A percentile compares a stretch with the other conserved stretches of the same genome.
These are phyloP conservation scores for Tadarida brasiliensis DNA, from an alignment of 2,797 vertebrate species.

Conservation along the genomic window DNA sequence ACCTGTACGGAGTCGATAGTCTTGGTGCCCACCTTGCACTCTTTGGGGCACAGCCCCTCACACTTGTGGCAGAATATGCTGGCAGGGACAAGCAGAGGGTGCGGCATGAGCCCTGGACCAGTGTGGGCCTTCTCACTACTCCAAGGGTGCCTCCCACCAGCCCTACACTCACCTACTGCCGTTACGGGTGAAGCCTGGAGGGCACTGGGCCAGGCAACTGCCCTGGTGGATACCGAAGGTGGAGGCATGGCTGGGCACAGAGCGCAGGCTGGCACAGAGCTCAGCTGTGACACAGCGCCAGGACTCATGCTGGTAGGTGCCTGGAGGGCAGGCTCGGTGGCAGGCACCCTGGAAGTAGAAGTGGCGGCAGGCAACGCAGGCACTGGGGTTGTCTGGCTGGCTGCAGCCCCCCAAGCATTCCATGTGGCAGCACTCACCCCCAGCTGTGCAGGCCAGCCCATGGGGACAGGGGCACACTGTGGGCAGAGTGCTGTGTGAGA, in stretches of 20 bases:
- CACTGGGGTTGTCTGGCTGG: constrained; percentile 79
- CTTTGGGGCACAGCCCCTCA: constrained; percentile 90
- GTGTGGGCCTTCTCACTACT: not conserved
- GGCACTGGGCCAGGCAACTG: constrained; percentile 89
- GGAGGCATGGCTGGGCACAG: constrained; percentile 85
- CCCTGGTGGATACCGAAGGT: constrained; percentile 88
- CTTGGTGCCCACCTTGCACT: constrained; percentile 91
- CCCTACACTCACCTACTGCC: constrained; percentile 86
- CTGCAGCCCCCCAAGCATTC: constrained; percentile 90
- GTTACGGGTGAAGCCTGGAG: constrained; percentile 87
- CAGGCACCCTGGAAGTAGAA: constrained; percentile 88
- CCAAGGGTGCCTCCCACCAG: not conserved
- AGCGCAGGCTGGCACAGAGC: constrained; percentile 88
- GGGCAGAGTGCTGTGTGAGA: constrained; percentile 25
- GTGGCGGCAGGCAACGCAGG: constrained; percentile 89
- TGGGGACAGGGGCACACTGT: constrained; percentile 85
- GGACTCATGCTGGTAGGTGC: constrained; percentile 89
- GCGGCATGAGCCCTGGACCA: not conserved
- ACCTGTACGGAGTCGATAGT: constrained; percentile 87
- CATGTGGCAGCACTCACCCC: constrained; percentile 86
- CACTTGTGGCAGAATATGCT: constrained; percentile 91
- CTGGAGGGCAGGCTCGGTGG: constrained; percentile 86
- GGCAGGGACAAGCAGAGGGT: not conserved
- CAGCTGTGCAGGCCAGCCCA: constrained; percentile 80
- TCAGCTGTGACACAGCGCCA: constrained; percentile 90